Conservation (phyloP, 2,888 invertebrate genomes). For the Pseudococcus jackbeardsleyi region DNA sequence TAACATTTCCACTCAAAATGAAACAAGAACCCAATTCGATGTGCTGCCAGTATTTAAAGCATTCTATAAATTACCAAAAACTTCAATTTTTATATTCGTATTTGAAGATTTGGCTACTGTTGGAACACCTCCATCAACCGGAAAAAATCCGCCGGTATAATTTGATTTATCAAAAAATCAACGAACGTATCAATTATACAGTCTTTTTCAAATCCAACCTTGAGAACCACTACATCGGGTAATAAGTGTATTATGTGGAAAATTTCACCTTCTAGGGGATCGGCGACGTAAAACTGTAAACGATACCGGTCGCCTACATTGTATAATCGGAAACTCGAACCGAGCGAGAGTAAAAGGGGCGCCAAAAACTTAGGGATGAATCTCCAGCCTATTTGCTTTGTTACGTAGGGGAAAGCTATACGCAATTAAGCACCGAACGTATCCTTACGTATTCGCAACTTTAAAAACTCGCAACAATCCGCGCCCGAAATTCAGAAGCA, state of each 20-base stretch:
- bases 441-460: neutral
- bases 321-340: constrained; percentile 17
- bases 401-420: constrained; percentile 4
- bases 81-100: too few relatives aligned
- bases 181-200: neutral
- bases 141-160: too few relatives aligned
- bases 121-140: too few relatives aligned
- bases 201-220: neutral
- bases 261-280: constrained; percentile 28
- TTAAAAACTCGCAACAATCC: neutral
- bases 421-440: constrained; percentile 17
- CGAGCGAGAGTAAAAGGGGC: constrained; percentile 20
- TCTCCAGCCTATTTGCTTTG: constrained; percentile 27
- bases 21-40: too few relatives aligned
- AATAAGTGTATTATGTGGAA: constrained; percentile 30
- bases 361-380: constrained; percentile 44
- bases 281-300: constrained; percentile 25
- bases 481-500: neutral
- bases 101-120: too few relatives aligned
- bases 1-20: too few relatives aligned
- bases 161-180: too few relatives aligned
- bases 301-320: constrained; percentile 29
- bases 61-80: too few relatives aligned
- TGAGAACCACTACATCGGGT: constrained; percentile 13
- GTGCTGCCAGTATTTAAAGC: too few relatives aligned